A percentile compares a stretch with the other conserved stretches of the same genome.
phyloP scores from a whole-genome alignment of 1,140 invertebrate species.

The Amphibalanus amphitrite region DNA sequence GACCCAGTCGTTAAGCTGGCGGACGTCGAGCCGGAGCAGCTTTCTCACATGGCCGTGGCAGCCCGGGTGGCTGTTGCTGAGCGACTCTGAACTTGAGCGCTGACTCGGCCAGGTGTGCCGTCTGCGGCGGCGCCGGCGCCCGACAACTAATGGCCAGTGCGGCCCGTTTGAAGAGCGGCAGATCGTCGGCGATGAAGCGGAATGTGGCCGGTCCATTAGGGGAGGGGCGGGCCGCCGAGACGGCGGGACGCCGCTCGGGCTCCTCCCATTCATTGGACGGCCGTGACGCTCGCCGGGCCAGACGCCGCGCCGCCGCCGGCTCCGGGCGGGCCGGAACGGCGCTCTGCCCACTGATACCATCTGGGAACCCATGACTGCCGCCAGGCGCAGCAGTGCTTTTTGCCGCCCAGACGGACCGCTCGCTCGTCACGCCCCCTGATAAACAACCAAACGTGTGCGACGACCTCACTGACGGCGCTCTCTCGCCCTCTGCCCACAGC shows the following conservation, averaged over 20 bases:
- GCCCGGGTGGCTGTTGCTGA: background rate
- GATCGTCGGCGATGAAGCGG: background rate
- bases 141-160: background rate
- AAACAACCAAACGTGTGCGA: background rate
- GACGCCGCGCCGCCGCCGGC: no score
- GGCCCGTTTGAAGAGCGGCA: background rate
- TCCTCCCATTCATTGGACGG: background rate
- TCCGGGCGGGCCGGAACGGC: no score
- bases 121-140: background rate
- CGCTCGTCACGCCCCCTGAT: background rate
- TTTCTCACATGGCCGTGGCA: background rate
- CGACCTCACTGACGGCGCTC: background rate
- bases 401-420: background rate
- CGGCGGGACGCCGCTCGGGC: background rate
- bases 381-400: background rate
- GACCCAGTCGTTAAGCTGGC: background rate
- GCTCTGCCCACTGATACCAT: background rate
- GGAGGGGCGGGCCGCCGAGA: background rate
- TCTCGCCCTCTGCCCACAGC: slow-evolving; percentile 42
- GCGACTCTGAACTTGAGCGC: background rate
- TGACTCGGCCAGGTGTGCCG: background rate
- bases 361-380: background rate
- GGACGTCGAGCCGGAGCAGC: no score
- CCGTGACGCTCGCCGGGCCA: no score
- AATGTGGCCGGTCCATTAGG: background rate